Evolutionary conservation across 1,140 invertebrate species (phyloP), one percentile per base, ranked within the genome.

Genomic region (Hypsibius dujardini): DNA sequence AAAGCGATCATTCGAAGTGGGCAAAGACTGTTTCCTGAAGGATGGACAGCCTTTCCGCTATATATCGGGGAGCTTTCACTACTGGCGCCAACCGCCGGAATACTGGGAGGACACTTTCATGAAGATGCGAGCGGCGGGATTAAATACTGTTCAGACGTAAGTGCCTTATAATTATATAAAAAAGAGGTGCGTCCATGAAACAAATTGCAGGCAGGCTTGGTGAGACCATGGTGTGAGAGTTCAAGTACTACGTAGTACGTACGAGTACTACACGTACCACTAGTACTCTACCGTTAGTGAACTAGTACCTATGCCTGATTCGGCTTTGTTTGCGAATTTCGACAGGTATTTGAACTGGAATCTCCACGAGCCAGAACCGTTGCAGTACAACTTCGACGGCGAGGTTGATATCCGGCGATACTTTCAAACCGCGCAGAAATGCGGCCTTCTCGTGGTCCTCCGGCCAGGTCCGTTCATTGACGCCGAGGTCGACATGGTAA

Each of bases 11-110:
- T 56, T 56, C n/a, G 50, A 7, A n/a, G n/a, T 79, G 74, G 75
- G 78, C 2, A 77, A 78, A 40, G 75, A 82, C 71, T 78, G 76
- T 40, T 84, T 83, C 73, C 42, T 80, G 28, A 81, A 79, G 73
- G 82, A 47, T 15, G 82, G 81, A 2, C 74, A 78, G 72, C 79
- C 80, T 46, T 84, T 82, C 75, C 77, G 77, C 28, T 83, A 83
- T 73, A 75, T 82, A 47, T 80, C 81, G n/a, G 82, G 82, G 2
- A 80, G 79, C 71, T 76, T 84, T n/a, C 83, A 84, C 75, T 83
- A 83, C 72, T 80, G 77, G 69, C 50, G 50, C 7, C 50, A 56
- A 56, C 50, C 50, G n/a, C 50, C 50, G 7, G 50, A 56, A 56
- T 56, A 56, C n/a, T 56, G 50, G 50, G 50, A 56, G 50, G 50